Base-by-base conservation (phyloP, 2,888 invertebrate genomes). In the Luperina testacea region DNA sequence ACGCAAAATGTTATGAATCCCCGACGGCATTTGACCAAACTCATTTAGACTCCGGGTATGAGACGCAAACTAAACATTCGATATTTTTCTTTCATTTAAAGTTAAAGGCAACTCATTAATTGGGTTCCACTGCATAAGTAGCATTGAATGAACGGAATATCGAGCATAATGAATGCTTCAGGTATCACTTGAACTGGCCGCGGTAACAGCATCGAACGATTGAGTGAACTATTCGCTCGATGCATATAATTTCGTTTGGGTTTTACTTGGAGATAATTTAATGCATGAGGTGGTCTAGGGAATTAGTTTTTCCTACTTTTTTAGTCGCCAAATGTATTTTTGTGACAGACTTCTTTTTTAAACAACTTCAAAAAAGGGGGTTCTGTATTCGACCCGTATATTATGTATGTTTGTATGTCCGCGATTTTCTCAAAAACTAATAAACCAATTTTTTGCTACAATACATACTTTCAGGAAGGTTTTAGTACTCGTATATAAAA, bases 101-200 rank as follows among this genome's bases (percentile, higher is more conserved):
- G 84, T 74, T 72, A 77, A 85, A 82, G 75, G 65, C 20, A 71
- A 45, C 77, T 71, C 84, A 87, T 83, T 84, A 83, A 86, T 84
- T 83, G 61, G 71, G 59, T 84, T 87, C 72, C 48, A 20, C 53
- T 0, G 83, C 61, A 73, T 63, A 73, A 82, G 72, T 72, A 73
- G 68, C 20, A 51, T 15, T 72, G 75, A 81, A 75, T 78, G 86
- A 69, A 77, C 42, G 67, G 80, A 64, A 75, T 84, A 74, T 74
- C 32, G 80, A 72, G 73, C 64, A 48, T 87, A 82, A 85, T 86
- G 77, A 82, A 75, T 68, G 71, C 77, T 73, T 77, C 79, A 82
- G 87, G 82, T 85, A 82, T 70, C 78, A 84, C 84, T 83, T 84
- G 72, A 87, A 51, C 85, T 68, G 73, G 68, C 72, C 85, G 57